Percentiles rank a stretch among this genome's conserved stretches.
Evolutionary conservation across 2,888 invertebrate species (phyloP).

Genomic region (Psococerastis gibbosa): DNA sequence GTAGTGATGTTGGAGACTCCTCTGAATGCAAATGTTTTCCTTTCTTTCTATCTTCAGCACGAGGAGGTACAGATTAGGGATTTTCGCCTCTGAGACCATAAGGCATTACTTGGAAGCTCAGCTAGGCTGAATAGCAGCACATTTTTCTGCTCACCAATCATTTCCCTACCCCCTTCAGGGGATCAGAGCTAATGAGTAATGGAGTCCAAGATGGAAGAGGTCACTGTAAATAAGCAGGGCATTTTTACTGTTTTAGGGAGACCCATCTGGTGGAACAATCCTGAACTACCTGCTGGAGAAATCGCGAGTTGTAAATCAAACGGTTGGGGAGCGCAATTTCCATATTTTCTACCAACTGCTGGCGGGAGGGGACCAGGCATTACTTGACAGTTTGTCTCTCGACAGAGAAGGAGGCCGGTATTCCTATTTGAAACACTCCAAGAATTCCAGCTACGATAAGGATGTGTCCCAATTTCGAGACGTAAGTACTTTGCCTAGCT

Average conservation of each 20-base stretch:
- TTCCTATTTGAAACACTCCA: conserved; percentile 58
- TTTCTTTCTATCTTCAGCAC: no score
- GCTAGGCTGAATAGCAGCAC: no score
- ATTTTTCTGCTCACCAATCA: no score
- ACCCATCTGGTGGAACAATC: conserved; percentile 72
- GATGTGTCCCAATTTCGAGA: conserved; percentile 48
- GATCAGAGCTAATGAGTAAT: no score
- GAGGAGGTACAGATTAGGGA: no score
- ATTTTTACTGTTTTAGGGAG: conserved; percentile 38
- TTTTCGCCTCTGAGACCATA: no score
- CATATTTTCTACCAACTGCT: conserved; percentile 82
- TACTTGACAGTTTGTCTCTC: conserved; percentile 43
- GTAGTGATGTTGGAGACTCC: no score
- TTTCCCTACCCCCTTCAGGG: no score
- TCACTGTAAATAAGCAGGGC: no score
- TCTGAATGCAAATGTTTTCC: no score
- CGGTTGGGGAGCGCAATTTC: conserved; percentile 70
- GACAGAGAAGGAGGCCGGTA: conserved; percentile 49
- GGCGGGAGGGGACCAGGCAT: conserved; percentile 46
- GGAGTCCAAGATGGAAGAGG: no score
- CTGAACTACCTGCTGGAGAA: conserved; percentile 80
- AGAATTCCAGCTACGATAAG: conserved; percentile 27
- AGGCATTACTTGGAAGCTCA: no score
- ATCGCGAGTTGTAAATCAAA: conserved; percentile 71
- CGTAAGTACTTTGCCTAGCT: neutral